These are phyloP conservation scores for Argyresthia goedartella DNA, from an alignment of 2,888 invertebrate species.

Conservation along the genomic window DNA sequence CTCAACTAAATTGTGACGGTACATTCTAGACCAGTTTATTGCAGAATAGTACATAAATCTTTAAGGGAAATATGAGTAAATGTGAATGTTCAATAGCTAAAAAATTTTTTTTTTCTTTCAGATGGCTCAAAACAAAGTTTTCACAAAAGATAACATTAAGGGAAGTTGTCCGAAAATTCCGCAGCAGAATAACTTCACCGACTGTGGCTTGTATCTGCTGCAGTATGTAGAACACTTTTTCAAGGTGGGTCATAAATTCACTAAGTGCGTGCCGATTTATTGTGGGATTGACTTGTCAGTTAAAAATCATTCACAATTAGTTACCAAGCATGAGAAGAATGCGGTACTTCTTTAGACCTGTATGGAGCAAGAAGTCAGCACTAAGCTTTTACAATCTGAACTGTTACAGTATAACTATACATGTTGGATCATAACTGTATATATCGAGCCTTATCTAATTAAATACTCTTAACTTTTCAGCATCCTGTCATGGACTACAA, in stretches of 20 bases:
- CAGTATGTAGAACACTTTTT: slow-evolving; percentile 98
- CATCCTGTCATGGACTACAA: slow-evolving; percentile 86
- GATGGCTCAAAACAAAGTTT: slow-evolving; percentile 74
- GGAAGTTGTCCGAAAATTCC: slow-evolving; percentile 93
- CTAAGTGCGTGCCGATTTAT: too few relatives aligned
- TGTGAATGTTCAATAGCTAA: too few relatives aligned
- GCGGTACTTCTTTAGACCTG: too few relatives aligned
- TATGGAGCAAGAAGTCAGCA: too few relatives aligned
- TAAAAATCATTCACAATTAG: not conserved
- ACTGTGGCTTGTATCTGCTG: slow-evolving; percentile 95
- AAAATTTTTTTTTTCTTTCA: slow-evolving; percentile 25
- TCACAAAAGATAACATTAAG: slow-evolving; percentile 86
- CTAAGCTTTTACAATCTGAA: too few relatives aligned
- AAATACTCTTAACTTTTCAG: slow-evolving; percentile 52
- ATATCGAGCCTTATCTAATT: not conserved
- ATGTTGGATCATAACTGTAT: too few relatives aligned
- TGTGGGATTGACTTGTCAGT: not conserved
- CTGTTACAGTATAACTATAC: too few relatives aligned
- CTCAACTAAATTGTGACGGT: too few relatives aligned
- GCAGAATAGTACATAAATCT: too few relatives aligned
- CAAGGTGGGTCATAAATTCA: slow-evolving; percentile 65
- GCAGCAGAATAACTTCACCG: slow-evolving; percentile 97
- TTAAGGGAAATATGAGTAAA: too few relatives aligned
- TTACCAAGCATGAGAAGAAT: too few relatives aligned
- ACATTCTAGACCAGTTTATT: too few relatives aligned